These are phyloP conservation scores for Cacoxenus indagator DNA, from an alignment of 2,888 invertebrate genomes.

Conservation along the genomic window DNA sequence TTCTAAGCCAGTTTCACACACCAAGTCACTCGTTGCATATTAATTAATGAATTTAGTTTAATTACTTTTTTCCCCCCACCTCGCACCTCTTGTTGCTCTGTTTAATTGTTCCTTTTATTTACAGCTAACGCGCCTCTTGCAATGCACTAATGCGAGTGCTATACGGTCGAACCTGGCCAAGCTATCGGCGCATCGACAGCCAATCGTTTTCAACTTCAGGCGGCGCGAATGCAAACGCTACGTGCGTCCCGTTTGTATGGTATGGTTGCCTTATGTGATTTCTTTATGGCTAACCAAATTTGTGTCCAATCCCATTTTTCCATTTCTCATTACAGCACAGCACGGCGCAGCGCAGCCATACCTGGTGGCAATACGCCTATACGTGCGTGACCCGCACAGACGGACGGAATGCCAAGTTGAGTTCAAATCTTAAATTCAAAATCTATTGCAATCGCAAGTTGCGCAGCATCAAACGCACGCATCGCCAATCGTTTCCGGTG, in stretches of 20 bases:
- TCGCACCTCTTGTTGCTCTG: too few species aligned
- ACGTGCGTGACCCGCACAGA: constrained; percentile 49
- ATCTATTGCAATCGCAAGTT: constrained; percentile 53
- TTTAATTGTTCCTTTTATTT: background rate
- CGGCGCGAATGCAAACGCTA: constrained; percentile 58
- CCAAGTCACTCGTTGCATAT: background rate
- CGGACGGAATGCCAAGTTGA: constrained; percentile 39
- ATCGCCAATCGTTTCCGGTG: constrained; percentile 45
- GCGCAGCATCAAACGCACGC: constrained; percentile 47
- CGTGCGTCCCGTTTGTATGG: constrained; percentile 58
- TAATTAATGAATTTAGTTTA: background rate
- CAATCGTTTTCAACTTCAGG: constrained; percentile 57
- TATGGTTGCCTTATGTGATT: constrained; percentile 39
- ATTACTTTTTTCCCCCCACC: background rate
- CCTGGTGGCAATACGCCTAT: constrained; percentile 59
- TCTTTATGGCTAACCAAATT: too few species aligned
- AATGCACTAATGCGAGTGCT: constrained; percentile 63
- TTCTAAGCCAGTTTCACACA: background rate
- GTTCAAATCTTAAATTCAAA: constrained; percentile 52
- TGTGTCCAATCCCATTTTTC: too few species aligned
- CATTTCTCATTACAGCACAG: constrained; percentile 35
- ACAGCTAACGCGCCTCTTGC: constrained; percentile 51
- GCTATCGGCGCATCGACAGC: constrained; percentile 51
- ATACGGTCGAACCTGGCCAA: constrained; percentile 61
- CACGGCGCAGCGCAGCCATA: constrained; percentile 44